Base-by-base conservation (phyloP, 2,113 vertebrate species). In the Emydura subglobosa region DNA sequence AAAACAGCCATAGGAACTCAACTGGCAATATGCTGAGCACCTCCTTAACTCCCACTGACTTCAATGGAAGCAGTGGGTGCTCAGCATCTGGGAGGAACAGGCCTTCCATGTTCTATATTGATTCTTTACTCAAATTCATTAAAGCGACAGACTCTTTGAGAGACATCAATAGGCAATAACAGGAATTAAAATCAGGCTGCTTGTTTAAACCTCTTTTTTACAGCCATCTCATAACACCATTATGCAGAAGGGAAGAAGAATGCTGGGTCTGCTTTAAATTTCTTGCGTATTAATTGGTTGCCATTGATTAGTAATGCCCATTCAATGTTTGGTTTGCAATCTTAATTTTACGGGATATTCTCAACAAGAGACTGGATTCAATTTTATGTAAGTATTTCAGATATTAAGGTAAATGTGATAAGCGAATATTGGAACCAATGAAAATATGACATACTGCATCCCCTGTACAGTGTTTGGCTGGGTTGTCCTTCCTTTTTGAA, bases 321-420 rank as follows among this genome's bases (percentile, higher is more conserved):
- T 92, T 76, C 91, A 92, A 34, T 83, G 53, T 51, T 87, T 83
- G 61, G 82, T 17, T 94, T 83, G 21, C 17, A 86, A 81, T 82
- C 79, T 92, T 88, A 83, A 85, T 94, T 94, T 94, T 82, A 81
- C 57, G 93, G 59, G 57, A 93, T 85, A 53, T 88, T 96, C 79
- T 89, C 31, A 89, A 29, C 16, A 74, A 94, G 54, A 4, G 5
- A 6, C 80, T 39, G 61, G 19, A 22, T 86, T 79, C 7, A 90
- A 11, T 87, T 95, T 85, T 91, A 61, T 55, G 24, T 21, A 21
- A 31, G 27, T 29, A 88, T 83, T 54, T 85, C 74, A 82, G 81
- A 94, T 55, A 55, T 5, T 31, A 54, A 54, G 53, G 53, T 54
- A 54, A 54, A 17, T 54, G 53, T 21, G 19, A 54, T 54, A 54